Evolutionary conservation across 2,113 vertebrate genomes (phyloP).

Genomic region (Microtus ochrogaster): DNA sequence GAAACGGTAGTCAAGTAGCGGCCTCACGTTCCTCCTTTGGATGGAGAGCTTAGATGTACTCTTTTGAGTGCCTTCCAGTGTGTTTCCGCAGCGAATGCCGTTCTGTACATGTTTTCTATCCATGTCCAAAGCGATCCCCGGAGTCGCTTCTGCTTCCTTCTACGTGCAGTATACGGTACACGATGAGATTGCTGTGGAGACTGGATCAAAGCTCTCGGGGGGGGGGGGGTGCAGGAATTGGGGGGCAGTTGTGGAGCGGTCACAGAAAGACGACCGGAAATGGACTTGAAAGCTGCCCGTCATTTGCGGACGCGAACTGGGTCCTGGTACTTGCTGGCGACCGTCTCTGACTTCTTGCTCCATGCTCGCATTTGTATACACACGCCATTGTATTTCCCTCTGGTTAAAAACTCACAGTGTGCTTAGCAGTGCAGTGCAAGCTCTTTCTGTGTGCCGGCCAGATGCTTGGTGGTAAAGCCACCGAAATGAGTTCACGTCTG

Average conservation of each 20-base stretch:
- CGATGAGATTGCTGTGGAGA: constrained; percentile 66
- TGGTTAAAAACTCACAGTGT: not conserved
- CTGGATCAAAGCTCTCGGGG: constrained; percentile 67
- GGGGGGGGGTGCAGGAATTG: constrained; percentile 71
- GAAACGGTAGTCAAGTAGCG: constrained; percentile 55
- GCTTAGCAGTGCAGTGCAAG: not conserved
- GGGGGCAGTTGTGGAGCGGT: not conserved
- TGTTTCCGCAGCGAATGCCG: not conserved
- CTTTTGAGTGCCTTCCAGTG: constrained; percentile 59
- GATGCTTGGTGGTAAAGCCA: not conserved
- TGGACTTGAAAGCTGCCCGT: not conserved
- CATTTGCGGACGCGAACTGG: not conserved
- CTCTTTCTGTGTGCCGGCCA: not conserved
- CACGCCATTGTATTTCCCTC: not conserved
- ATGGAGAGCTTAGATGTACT: constrained; percentile 46
- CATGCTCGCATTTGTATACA: not conserved
- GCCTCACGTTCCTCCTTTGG: not conserved
- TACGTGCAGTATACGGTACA: constrained; percentile 58
- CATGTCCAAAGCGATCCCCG: constrained; percentile 62
- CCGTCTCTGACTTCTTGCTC: not conserved
- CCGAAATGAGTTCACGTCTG: constrained; percentile 29
- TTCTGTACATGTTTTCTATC: constrained; percentile 69
- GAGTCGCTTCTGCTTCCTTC: constrained; percentile 63
- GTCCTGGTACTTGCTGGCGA: accelerated
- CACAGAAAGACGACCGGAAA: not conserved